Percentiles rank a stretch among this genome's conserved stretches.
Evolutionary conservation across 1,140 invertebrate species (phyloP).

Genomic region (Caenorhabditis briggsae): DNA sequence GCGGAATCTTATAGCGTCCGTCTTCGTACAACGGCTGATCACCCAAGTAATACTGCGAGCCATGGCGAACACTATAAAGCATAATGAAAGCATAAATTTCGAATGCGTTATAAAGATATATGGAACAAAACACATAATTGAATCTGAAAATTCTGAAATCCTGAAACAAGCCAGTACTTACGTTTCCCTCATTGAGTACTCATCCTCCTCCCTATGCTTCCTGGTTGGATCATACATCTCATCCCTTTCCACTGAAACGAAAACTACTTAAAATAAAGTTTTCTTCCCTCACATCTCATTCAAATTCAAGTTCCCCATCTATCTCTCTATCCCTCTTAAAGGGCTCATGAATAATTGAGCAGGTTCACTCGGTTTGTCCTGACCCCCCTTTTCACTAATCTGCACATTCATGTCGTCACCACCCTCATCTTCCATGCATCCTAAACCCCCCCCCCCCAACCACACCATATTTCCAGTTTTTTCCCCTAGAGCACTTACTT

Average conservation of each 20-base stretch:
- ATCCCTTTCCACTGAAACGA: conserved; percentile 46
- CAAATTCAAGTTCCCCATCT: neutral
- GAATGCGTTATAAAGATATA: neutral
- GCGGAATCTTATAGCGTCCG: conserved; percentile 45
- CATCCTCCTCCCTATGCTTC: conserved; percentile 16
- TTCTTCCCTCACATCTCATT: neutral
- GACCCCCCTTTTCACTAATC: conserved; percentile 22
- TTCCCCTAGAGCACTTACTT: conserved; percentile 44
- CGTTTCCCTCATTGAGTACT: conserved; percentile 46
- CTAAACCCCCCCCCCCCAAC: too few species aligned
- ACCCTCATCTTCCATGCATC: conserved; percentile 10
- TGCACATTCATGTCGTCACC: conserved; percentile 35
- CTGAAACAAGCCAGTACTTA: neutral
- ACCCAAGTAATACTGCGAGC: conserved; percentile 50
- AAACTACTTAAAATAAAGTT: neutral
- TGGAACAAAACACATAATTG: neutral
- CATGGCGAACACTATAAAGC: conserved; percentile 50
- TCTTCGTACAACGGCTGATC: conserved; percentile 52
- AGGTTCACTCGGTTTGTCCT: neutral
- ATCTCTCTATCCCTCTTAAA: neutral
- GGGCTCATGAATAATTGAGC: conserved; percentile 24
- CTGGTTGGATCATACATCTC: conserved; percentile 40
- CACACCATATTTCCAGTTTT: neutral
- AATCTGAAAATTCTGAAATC: too few species aligned
- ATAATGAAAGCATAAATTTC: conserved; percentile 12